A percentile compares a stretch with the other conserved stretches of the same genome.
Evolutionary conservation across 1,140 invertebrate genomes (phyloP).

Genomic region (Listronotus oregonensis): DNA sequence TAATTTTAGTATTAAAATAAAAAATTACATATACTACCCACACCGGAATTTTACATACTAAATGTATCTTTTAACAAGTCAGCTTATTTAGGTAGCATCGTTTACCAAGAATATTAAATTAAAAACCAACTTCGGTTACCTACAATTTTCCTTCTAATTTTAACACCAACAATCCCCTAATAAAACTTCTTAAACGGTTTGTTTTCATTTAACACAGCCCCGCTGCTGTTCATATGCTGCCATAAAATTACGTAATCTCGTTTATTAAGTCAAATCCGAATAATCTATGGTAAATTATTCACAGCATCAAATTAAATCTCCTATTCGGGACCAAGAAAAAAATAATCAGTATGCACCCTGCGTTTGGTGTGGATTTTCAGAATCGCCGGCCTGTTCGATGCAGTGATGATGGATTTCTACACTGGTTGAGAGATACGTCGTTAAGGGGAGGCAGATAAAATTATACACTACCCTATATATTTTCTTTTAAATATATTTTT

Average conservation of each 20-base stretch:
- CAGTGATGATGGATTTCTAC: constrained; percentile 19
- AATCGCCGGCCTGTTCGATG: constrained; percentile 19
- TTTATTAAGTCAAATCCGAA: constrained; percentile 32
- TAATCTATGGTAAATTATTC: constrained; percentile 35
- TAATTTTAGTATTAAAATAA: too few relatives aligned
- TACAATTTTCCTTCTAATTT: too few relatives aligned
- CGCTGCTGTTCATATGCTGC: constrained; percentile 11
- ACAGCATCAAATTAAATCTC: constrained; percentile 35
- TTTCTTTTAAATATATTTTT: too few relatives aligned
- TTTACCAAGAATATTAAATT: too few relatives aligned
- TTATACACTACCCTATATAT: too few relatives aligned
- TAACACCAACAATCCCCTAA: too few relatives aligned
- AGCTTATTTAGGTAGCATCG: too few relatives aligned
- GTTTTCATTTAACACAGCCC: constrained; percentile 21
- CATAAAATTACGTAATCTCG: constrained; percentile 32
- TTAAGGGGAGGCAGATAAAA: too few relatives aligned
- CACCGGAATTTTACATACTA: too few relatives aligned
- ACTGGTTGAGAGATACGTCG: not conserved
- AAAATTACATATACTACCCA: too few relatives aligned
- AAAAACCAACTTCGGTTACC: too few relatives aligned
- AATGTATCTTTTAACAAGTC: too few relatives aligned
- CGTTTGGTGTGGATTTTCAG: constrained; percentile 21
- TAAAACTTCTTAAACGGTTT: not conserved
- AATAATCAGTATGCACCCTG: constrained; percentile 36
- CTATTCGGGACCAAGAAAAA: constrained; percentile 24